A percentile compares a stretch with the other conserved stretches of the same genome.
These are phyloP conservation scores for Vanessa cardui DNA, from an alignment of 2,888 invertebrate species.

Conservation along the genomic window DNA sequence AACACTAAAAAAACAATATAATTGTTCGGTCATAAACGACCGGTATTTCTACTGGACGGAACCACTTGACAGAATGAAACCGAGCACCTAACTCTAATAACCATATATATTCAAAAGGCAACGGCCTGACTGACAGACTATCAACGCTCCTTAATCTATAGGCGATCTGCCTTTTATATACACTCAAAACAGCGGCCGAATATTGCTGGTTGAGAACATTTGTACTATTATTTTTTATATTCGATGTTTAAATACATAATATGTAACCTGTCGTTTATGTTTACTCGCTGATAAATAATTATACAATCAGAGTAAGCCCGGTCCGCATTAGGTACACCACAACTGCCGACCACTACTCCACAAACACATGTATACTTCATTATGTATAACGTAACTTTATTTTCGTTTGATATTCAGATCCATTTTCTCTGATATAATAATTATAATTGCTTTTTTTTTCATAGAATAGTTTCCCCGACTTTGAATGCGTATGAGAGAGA, in stretches of 20 bases:
- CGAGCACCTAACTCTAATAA: slow-evolving; percentile 15
- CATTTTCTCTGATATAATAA: too few species aligned
- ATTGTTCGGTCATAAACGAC: slow-evolving; percentile 59
- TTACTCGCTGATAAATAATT: not conserved
- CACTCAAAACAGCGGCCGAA: too few species aligned
- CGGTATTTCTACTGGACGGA: slow-evolving; percentile 45
- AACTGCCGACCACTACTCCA: not conserved
- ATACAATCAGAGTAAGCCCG: not conserved
- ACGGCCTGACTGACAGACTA: too few species aligned
- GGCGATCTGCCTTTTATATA: too few species aligned
- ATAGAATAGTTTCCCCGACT: too few species aligned
- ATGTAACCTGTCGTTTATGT: not conserved
- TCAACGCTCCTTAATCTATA: too few species aligned
- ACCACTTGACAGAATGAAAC: slow-evolving; percentile 34
- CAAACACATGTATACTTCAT: not conserved
- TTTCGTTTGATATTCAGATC: too few species aligned
- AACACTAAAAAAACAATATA: slow-evolving; percentile 54
- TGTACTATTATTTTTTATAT: too few species aligned
- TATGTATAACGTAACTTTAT: not conserved
- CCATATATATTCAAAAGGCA: not conserved
- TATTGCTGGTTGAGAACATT: too few species aligned
- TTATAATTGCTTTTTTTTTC: too few species aligned
- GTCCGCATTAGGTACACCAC: not conserved
- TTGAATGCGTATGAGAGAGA: too few species aligned
- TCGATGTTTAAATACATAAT: too few species aligned